Evolutionary conservation across 2,888 invertebrate species (phyloP), one percentile per base, ranked within the genome.

Genomic region (Oscheius sp.): DNA sequence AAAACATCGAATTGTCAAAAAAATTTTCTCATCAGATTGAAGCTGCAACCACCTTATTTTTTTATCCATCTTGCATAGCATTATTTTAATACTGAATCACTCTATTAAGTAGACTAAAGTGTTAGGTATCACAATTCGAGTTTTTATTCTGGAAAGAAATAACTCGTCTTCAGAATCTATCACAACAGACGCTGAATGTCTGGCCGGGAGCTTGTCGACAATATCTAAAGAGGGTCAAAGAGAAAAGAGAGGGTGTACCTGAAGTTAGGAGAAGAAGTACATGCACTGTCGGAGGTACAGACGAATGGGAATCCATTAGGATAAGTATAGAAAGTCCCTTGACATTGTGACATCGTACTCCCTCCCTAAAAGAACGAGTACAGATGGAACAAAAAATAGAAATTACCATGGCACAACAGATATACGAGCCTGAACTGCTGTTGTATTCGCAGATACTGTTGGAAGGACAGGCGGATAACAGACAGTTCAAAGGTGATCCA

Each of bases 351-450:
- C 4, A 44, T 12, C 8, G 62, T 9, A 17, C 47, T 28, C 28
- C 14, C 3, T 5, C 47, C 62, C 26, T 22, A 2, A 38, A 17
- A 20, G 41, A n/a, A n/a, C n/a, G n/a, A n/a, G n/a, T n/a, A n/a
- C n/a, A n/a, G n/a, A n/a, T n/a, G n/a, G n/a, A n/a, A n/a, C n/a
- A n/a, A n/a, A n/a, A n/a, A n/a, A n/a, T n/a, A n/a, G n/a, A n/a
- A n/a, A n/a, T n/a, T n/a, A n/a, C n/a, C n/a, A n/a, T n/a, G 24
- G 59, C 22, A 59, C 74, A 74, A 56, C 74, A 74, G 8, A 72
- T 71, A 50, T 74, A 74, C 67, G 62, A 49, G 36, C 59, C 28
- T 2, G 14, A 71, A 71, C 50, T 72, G 70, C 36, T 72, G 73
- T 54, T 54, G 33, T 32, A 54, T 17, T 54, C 54, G 51, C 72